Percentiles rank a stretch among this genome's conserved stretches.
Conservation (phyloP, 1,140 invertebrate species). For the Nasonia vitripennis region DNA sequence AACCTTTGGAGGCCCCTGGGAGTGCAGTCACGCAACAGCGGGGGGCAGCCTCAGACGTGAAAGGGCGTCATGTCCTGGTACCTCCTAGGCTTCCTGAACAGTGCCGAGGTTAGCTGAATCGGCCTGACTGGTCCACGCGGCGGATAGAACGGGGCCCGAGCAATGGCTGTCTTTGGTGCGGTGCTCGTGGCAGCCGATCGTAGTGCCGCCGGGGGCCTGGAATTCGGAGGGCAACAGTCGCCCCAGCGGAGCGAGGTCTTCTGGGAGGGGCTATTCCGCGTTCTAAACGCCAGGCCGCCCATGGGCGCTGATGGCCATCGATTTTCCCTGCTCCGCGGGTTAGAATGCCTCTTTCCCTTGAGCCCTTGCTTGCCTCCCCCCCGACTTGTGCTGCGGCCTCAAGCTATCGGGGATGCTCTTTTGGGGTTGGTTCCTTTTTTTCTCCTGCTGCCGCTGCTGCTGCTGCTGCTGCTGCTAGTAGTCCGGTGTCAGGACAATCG, state of each 20-base stretch:
- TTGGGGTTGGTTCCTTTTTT: no score
- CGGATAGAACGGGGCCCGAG: conserved; percentile 12
- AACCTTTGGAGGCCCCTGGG: conserved; percentile 69
- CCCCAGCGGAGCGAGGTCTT: conserved; percentile 96
- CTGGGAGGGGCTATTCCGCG: conserved; percentile 95
- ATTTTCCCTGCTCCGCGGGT: conserved; percentile 66
- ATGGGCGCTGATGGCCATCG: conserved; percentile 83
- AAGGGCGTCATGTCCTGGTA: conserved; percentile 46
- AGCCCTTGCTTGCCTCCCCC: conserved; percentile 14
- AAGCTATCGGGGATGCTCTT: not conserved
- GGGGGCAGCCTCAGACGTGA: conserved; percentile 72
- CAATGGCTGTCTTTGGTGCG: conserved; percentile 61
- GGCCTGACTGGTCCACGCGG: not conserved
- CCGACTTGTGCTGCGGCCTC: not conserved
- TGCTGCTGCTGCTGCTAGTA: not conserved
- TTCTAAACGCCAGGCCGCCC: conserved; percentile 95
- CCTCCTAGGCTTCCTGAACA: conserved; percentile 20
- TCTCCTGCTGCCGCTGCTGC: not conserved
- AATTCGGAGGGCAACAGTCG: conserved; percentile 84
- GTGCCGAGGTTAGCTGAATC: not conserved
- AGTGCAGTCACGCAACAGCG: conserved; percentile 73
- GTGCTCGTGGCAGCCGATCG: conserved; percentile 65
- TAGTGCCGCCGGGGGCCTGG: conserved; percentile 65
- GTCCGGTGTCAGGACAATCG: not conserved
- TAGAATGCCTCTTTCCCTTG: conserved; percentile 41